A percentile compares a stretch with the other conserved stretches of the same genome.
phyloP scores from a whole-genome alignment of 2,797 vertebrate species.

The Natrix natrix region DNA sequence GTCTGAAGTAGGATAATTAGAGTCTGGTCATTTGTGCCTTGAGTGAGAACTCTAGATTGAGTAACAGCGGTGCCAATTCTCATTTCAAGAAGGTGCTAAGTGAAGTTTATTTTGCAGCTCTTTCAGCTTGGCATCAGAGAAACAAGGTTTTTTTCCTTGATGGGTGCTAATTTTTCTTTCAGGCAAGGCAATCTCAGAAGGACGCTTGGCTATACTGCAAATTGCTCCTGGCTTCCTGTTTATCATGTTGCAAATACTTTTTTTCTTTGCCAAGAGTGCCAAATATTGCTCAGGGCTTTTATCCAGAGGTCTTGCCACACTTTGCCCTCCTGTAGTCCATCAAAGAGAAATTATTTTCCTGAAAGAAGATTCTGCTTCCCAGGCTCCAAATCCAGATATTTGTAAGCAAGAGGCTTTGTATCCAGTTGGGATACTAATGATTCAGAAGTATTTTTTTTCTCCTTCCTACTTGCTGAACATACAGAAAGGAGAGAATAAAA shows the following conservation, averaged over 20 bases:
- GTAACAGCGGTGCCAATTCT: not conserved
- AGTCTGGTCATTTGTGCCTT: not conserved
- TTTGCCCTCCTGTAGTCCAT: not conserved
- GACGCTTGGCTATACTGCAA: slow-evolving; percentile 10
- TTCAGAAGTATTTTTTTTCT: not conserved
- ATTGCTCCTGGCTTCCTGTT: slow-evolving; percentile 22
- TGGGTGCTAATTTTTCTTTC: slow-evolving; percentile 29
- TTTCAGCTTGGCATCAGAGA: slow-evolving; percentile 12
- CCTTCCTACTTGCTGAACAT: not conserved
- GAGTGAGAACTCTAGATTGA: not conserved
- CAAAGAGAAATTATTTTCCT: not conserved
- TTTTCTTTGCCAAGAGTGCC: slow-evolving; percentile 18
- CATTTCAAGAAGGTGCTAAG: not conserved
- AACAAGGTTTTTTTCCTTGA: not conserved
- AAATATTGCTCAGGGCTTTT: slow-evolving; percentile 4
- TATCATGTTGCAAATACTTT: not conserved
- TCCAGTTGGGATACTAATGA: not conserved
- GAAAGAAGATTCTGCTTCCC: not conserved
- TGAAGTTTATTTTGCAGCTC: not conserved
- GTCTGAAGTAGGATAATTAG: not conserved
- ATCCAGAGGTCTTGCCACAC: not conserved
- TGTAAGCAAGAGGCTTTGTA: not conserved
- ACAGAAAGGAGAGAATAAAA: not conserved
- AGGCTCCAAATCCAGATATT: not conserved
- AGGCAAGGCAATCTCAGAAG: slow-evolving; percentile 12